Evolutionary conservation across 2,113 vertebrate species (phyloP).

Genomic region (Phalacrocorax brasilianus): DNA sequence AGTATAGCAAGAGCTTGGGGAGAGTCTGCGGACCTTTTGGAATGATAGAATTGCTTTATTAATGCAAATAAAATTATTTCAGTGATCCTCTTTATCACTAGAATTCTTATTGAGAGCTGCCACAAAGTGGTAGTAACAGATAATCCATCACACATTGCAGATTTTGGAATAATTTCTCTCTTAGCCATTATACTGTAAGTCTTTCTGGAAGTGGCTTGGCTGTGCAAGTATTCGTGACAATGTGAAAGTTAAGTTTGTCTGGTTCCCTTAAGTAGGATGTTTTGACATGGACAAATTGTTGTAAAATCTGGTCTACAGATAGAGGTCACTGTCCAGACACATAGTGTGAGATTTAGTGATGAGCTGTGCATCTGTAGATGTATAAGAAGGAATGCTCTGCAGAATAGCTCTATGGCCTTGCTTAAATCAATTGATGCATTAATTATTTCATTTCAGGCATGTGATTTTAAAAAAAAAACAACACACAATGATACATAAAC

Average conservation of each 20-base stretch:
- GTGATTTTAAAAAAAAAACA: rapidly evolving
- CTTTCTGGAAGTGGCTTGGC: background rate
- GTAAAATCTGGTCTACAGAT: background rate
- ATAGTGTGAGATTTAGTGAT: background rate
- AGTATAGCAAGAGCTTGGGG: background rate
- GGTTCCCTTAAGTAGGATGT: background rate
- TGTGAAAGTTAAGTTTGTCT: background rate
- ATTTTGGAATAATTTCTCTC: background rate
- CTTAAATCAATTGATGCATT: background rate
- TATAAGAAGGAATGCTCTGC: background rate
- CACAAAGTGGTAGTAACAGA: background rate
- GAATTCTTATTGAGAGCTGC: background rate
- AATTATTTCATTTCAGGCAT: background rate
- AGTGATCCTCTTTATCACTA: background rate
- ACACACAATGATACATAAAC: background rate
- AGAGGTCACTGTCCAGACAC: background rate
- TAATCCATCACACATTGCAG: background rate
- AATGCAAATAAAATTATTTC: background rate
- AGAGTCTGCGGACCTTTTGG: background rate
- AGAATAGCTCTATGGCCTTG: background rate
- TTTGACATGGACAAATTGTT: background rate
- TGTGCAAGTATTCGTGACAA: background rate
- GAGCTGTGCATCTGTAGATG: background rate
- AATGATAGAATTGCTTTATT: background rate
- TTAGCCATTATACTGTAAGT: background rate